Base-by-base conservation (phyloP, 2,113 vertebrate species). In the Plectropomus leopardus region DNA sequence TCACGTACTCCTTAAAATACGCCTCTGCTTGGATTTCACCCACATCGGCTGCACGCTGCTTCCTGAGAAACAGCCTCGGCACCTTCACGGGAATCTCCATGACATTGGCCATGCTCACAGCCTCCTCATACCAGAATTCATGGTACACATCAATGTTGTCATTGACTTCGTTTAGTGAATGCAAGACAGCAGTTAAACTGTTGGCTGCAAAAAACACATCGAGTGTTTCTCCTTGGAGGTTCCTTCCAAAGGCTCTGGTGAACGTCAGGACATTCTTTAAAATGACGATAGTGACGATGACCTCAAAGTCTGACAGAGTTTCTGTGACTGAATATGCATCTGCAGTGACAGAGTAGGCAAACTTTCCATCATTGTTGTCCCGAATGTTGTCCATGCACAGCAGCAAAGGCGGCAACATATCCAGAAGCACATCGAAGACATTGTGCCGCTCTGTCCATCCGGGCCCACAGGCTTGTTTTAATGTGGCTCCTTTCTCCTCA, bases 81-180 rank as follows among this genome's bases (percentile, higher is more conserved):
- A 98, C 88, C 51, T 92, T 96, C 76, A 96, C 90, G 1, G 95
- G 94, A 70, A 97, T 87, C 57, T 95, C 95, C 88, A 98, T 92
- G 30, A 94, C 92, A 0, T 86, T 45, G 4, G 97, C 96, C 86
- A 97, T 32, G 44, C 89, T 95, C 10, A 95, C 94, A 5, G 96
- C 97, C 91, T 98, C 97, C 83, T 98, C 97, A 40, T 96, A 98
- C 97, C 97, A 98, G 92, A 98, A 98, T n/a, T 98, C 97, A 4
- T 98, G 97, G 90, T 98, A 98, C 51, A 98, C 96, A 2, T 98
- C 97, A 3, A 98, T 97, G 75, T 98, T 97, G 42, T 98, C 97
- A 77, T 97, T 96, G 57, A 98, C 96, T 86, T 98, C 97, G 0
- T 97, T 97, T 6, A 98, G 94, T 1, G 97, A 96, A 87, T 98